These are phyloP conservation scores for rat (Rattus norvegicus) DNA, from an alignment of 2,113 vertebrate genomes.

Conservation along the genomic window DNA sequence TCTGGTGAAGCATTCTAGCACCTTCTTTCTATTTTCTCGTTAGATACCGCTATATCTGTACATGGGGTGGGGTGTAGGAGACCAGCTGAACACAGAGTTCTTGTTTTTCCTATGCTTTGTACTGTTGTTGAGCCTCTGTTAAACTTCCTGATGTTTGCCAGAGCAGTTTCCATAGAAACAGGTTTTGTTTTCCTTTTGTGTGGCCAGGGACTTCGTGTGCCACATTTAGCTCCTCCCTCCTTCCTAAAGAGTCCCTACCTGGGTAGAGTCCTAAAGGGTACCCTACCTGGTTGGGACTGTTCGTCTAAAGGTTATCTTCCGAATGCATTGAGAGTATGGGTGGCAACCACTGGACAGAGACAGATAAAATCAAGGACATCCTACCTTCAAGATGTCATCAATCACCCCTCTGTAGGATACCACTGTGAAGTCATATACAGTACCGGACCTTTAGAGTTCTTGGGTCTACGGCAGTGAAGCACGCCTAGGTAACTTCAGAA, in stretches of 20 bases:
- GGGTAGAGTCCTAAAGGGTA: too few relatives aligned
- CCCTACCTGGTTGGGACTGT: background rate
- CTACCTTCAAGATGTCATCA: background rate
- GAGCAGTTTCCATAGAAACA: background rate
- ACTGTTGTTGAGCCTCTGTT: background rate
- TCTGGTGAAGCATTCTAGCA: background rate
- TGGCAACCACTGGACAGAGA: background rate
- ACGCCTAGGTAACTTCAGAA: background rate
- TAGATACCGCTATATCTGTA: background rate
- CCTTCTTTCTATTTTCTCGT: background rate
- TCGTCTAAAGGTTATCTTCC: background rate
- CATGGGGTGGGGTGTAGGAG: background rate
- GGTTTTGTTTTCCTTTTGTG: background rate
- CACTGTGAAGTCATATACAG: background rate
- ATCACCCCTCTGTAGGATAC: background rate
- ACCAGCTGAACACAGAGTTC: background rate
- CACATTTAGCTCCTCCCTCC: background rate
- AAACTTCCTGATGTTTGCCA: background rate
- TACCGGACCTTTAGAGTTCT: background rate
- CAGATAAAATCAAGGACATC: background rate
- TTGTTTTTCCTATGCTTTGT: background rate
- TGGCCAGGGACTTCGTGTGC: background rate
- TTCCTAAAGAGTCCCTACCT: background rate
- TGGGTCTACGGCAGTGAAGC: background rate
- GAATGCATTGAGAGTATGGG: background rate